A percentile compares a stretch with the other conserved stretches of the same genome.
phyloP scores from a whole-genome alignment of 2,797 vertebrate species.

The Enteromius thamalakanensis region DNA sequence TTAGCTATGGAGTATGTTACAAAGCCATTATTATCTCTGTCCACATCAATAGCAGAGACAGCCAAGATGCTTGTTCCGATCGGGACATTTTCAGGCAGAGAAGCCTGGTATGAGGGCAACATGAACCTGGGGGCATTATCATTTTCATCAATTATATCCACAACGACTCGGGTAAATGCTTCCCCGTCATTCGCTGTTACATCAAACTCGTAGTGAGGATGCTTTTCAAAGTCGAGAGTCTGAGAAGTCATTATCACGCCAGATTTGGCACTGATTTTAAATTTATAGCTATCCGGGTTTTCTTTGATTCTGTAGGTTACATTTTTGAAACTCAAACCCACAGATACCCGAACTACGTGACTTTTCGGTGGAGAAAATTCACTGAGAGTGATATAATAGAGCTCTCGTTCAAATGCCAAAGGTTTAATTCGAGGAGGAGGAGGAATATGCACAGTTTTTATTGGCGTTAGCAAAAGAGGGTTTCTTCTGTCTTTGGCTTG shows the following conservation, averaged over 20 bases:
- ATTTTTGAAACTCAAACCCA: slow-evolving; percentile 71
- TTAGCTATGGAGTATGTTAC: slow-evolving; percentile 87
- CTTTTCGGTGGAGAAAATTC: slow-evolving; percentile 89
- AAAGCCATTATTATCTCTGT: slow-evolving; percentile 84
- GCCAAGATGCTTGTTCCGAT: slow-evolving; percentile 86
- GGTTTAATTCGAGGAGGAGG: slow-evolving; percentile 74
- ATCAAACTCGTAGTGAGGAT: slow-evolving; percentile 85
- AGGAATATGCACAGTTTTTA: slow-evolving; percentile 83
- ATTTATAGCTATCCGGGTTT: slow-evolving; percentile 77
- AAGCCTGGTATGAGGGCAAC: slow-evolving; percentile 79
- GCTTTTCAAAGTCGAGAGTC: slow-evolving; percentile 81
- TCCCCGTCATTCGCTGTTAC: slow-evolving; percentile 78
- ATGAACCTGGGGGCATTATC: slow-evolving; percentile 87
- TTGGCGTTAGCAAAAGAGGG: slow-evolving; percentile 78
- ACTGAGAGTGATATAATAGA: slow-evolving; percentile 83
- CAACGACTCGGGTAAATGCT: slow-evolving; percentile 75
- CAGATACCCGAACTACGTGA: slow-evolving; percentile 82
- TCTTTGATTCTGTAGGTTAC: slow-evolving; percentile 84
- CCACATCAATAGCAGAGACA: slow-evolving; percentile 84
- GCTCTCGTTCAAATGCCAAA: slow-evolving; percentile 82
- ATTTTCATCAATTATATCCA: slow-evolving; percentile 89
- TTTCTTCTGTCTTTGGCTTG: slow-evolving; percentile 85
- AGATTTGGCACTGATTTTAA: slow-evolving; percentile 86
- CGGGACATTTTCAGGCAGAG: slow-evolving; percentile 87
- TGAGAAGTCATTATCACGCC: slow-evolving; percentile 86